Conservation (phyloP, 2,888 invertebrate genomes). For the Dastarcus helophoroides region DNA sequence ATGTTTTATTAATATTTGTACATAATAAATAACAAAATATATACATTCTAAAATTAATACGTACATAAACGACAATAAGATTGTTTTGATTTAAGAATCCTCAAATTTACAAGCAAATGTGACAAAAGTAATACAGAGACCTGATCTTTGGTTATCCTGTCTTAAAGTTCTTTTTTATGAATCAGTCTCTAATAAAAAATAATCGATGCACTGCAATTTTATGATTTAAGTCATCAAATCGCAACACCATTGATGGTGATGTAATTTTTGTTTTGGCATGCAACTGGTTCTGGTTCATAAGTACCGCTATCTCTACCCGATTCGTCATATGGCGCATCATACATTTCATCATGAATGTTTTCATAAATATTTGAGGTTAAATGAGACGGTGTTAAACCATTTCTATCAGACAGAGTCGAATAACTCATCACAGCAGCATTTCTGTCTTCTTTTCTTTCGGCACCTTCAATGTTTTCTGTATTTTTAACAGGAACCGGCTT, state of each 20-base stretch:
- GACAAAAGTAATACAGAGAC: too few relatives aligned
- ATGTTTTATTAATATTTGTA: too few relatives aligned
- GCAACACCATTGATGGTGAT: slow-evolving; percentile 85
- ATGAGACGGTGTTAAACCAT: slow-evolving; percentile 31
- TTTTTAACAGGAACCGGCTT: slow-evolving; percentile 80
- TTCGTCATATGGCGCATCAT: slow-evolving; percentile 66
- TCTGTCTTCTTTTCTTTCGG: slow-evolving; percentile 74
- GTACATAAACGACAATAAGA: too few relatives aligned
- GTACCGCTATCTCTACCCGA: slow-evolving; percentile 45
- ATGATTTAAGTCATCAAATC: slow-evolving; percentile 41
- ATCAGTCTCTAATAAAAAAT: too few relatives aligned
- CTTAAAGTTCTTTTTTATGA: too few relatives aligned
- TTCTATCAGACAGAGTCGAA: slow-evolving; percentile 65
- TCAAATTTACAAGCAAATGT: too few relatives aligned
- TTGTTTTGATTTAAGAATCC: too few relatives aligned
- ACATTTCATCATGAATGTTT: slow-evolving; percentile 55
- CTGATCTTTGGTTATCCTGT: too few relatives aligned
- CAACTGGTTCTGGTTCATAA: slow-evolving; percentile 55
- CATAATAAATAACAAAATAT: too few relatives aligned
- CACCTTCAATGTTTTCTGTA: slow-evolving; percentile 78
- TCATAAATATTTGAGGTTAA: slow-evolving; percentile 45
- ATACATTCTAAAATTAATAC: too few relatives aligned
- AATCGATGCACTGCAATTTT: too few relatives aligned
- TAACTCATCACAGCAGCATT: slow-evolving; percentile 85
- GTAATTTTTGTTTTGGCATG: slow-evolving; percentile 42